Evolutionary conservation across 2,113 vertebrate species (phyloP), one percentile per base, ranked within the genome.

Genomic region (Lutjanus erythropterus): DNA sequence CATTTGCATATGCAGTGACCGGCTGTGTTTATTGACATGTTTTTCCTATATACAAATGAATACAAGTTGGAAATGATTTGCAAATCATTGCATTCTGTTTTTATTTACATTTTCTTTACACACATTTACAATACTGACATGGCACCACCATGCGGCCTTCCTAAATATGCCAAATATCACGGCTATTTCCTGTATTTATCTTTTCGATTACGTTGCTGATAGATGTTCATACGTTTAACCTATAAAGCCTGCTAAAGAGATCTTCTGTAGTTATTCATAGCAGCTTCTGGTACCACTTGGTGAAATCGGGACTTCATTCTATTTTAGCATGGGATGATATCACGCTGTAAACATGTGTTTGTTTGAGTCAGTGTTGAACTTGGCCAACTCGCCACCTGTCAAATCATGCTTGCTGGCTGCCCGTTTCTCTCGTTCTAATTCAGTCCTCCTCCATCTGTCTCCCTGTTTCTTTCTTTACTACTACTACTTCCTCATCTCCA

Each of bases 391-490:
- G 7, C 27, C 15, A 64, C 55, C 78, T 77, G 72, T 87, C 79
- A 78, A 37, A 66, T n/a, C 53, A 73, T 4, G 12, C 47, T 62
- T 3, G 1, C 75, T 47, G 60, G 50, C 56, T 53, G 55, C 72
- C 35, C 25, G 2, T 67, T 14, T 29, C 58, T 82, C 37, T 71
- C 2, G 6, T 50, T 67, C 65, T 79, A 67, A 81, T 71, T 88
- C 80, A 58, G 68, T 4, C 83, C 44, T 79, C 61, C 58, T 68
- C 83, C 83, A 86, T 86, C 83, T 62, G 73, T 76, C 83, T 76
- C 25, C 12, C 56, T 0, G 39, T 29, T 69, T 68, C 49, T 18
- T 31, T 79, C 70, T 78, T 75, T 61, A 59, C 76, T 55, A 56
- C 69, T 1, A 3, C 62, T 37, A 9, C 80, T 56, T 31, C 65